A percentile compares a stretch with the other conserved stretches of the same genome.
These are phyloP conservation scores for Macrostomum cliftonense DNA, from an alignment of 2,888 invertebrate genomes.

Conservation along the genomic window DNA sequence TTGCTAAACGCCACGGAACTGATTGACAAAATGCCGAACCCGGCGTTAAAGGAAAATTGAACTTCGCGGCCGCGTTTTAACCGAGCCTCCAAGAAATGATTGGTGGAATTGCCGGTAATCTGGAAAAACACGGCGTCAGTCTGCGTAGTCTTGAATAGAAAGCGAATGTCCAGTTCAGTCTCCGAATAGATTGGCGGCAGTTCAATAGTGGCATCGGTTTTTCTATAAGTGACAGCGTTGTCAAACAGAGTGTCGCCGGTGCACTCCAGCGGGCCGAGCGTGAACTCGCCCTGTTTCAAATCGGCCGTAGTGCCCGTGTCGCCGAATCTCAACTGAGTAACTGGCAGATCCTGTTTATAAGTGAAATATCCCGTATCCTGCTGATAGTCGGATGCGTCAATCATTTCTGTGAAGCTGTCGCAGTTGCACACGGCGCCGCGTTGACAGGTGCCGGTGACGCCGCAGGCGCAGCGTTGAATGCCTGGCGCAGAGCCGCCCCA, in stretches of 20 bases:
- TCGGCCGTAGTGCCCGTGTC: constrained; percentile 71
- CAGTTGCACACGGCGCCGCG: constrained; percentile 61
- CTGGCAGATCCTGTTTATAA: constrained; percentile 61
- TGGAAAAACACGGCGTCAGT: constrained; percentile 67
- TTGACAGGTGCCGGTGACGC: constrained; percentile 45
- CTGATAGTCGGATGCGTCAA: not conserved
- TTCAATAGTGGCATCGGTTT: constrained; percentile 67
- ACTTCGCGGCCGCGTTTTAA: constrained; percentile 41
- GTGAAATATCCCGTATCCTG: too few species aligned
- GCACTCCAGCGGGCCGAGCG: constrained; percentile 12
- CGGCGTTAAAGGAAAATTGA: too few species aligned
- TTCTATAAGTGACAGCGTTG: constrained; percentile 79
- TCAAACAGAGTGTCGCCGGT: constrained; percentile 48
- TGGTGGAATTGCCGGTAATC: constrained; percentile 63
- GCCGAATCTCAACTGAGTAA: constrained; percentile 72
- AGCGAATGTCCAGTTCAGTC: constrained; percentile 70
- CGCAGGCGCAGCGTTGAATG: constrained; percentile 71
- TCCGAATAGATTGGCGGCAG: constrained; percentile 48
- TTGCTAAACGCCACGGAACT: too few species aligned
- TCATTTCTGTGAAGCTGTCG: constrained; percentile 44
- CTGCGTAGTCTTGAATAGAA: constrained; percentile 78
- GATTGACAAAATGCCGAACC: too few species aligned
- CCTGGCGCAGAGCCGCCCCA: constrained; percentile 55
- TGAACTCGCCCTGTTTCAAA: constrained; percentile 53
- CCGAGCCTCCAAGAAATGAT: constrained; percentile 66